Evolutionary conservation across 2,113 vertebrate genomes (phyloP).

Genomic region (Dascyllus trimaculatus): DNA sequence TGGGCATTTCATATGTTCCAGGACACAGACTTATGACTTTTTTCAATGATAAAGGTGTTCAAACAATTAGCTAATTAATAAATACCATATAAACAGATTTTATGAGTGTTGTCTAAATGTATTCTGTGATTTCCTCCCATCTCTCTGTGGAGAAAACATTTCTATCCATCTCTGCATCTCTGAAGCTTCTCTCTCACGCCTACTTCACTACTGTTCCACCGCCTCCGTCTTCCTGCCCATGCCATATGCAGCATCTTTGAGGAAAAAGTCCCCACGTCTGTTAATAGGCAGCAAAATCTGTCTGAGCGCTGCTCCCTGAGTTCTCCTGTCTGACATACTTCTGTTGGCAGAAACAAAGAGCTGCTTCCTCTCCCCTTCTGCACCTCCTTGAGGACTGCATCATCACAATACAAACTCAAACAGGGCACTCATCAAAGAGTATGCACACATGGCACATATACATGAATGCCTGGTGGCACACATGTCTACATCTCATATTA

Average conservation of each 20-base stretch:
- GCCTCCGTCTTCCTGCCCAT: background rate
- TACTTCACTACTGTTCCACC: background rate
- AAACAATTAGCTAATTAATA: constrained; percentile 24
- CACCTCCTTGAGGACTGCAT: constrained; percentile 42
- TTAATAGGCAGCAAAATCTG: constrained; percentile 45
- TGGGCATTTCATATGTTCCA: background rate
- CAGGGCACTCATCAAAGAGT: constrained; percentile 34
- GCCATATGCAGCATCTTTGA: constrained; percentile 1
- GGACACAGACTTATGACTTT: background rate
- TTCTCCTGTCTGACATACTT: constrained; percentile 59
- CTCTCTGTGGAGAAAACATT: constrained; percentile 12
- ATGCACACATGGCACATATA: background rate
- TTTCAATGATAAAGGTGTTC: background rate
- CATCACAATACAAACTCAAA: constrained; percentile 23
- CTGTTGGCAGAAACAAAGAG: constrained; percentile 58
- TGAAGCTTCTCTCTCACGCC: background rate
- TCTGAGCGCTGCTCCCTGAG: constrained; percentile 36
- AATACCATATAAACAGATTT: background rate
- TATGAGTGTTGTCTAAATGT: background rate
- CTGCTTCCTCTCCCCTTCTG: constrained; percentile 41
- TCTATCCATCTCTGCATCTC: constrained; percentile 2
- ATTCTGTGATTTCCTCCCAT: background rate
- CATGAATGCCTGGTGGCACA: background rate
- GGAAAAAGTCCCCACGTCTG: background rate
- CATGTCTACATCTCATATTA: background rate